phyloP scores from a whole-genome alignment of 2,888 invertebrate genomes.

The Nasonovia ribisnigri region DNA sequence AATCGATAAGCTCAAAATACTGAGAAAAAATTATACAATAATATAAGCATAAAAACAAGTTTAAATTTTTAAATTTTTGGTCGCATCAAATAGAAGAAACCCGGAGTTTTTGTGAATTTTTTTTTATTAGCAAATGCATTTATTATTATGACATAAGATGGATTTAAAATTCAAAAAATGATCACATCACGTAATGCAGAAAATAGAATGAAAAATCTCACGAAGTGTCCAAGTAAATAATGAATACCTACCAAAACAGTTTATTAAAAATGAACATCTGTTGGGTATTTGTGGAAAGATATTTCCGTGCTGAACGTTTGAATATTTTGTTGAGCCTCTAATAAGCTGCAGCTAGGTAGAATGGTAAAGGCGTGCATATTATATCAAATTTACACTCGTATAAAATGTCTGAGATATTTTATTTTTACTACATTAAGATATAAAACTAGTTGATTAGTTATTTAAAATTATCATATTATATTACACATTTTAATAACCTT shows the following conservation, averaged over 20 bases:
- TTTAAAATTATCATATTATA: not conserved
- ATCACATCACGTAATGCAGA: slow-evolving; percentile 11
- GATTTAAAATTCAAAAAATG: not conserved
- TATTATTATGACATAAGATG: not conserved
- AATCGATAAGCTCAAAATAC: not conserved
- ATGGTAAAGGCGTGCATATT: not conserved
- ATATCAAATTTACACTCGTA: not conserved
- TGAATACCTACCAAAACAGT: not conserved
- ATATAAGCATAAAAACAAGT: not conserved
- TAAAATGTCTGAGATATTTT: not conserved
- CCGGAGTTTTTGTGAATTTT: not conserved
- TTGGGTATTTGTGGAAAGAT: not conserved
- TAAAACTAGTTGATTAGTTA: not conserved
- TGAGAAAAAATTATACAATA: not conserved
- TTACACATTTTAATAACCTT: not conserved
- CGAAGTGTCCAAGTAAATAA: not conserved
- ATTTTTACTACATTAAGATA: not conserved
- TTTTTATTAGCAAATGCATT: not conserved
- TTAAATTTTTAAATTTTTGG: not conserved
- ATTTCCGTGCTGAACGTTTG: not conserved
- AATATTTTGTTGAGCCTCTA: not conserved
- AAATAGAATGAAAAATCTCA: not conserved
- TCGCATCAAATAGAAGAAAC: not conserved
- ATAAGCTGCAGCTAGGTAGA: not conserved
- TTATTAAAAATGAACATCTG: slow-evolving; percentile 5